Evolutionary conservation across 2,888 invertebrate genomes (phyloP).

Genomic region (Hypena proboscidalis): DNA sequence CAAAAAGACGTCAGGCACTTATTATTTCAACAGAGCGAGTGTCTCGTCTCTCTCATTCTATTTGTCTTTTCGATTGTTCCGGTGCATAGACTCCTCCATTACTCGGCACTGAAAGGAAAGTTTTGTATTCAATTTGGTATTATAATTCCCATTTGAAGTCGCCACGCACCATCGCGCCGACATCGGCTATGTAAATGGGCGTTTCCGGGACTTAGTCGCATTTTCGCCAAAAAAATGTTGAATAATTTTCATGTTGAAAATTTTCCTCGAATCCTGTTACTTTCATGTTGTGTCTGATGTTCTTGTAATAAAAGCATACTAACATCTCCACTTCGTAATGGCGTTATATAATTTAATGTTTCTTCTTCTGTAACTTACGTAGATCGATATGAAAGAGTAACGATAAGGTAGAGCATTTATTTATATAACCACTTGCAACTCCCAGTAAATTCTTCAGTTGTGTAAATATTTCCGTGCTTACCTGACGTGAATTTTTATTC

Average conservation of each 20-base stretch:
- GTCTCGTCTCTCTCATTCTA: slow-evolving; percentile 80
- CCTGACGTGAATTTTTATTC: slow-evolving; percentile 81
- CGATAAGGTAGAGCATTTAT: slow-evolving; percentile 52
- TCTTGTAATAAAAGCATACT: background rate
- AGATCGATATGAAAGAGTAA: slow-evolving; percentile 40
- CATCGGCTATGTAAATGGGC: slow-evolving; percentile 85
- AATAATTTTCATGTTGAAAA: slow-evolving; percentile 57
- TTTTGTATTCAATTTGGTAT: slow-evolving; percentile 87
- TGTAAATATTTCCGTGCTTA: slow-evolving; percentile 76
- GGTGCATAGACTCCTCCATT: slow-evolving; percentile 85
- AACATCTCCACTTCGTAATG: background rate
- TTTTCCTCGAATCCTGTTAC: slow-evolving; percentile 48
- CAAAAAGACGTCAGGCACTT: slow-evolving; percentile 83
- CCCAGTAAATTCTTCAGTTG: slow-evolving; percentile 63
- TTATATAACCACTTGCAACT: slow-evolving; percentile 60
- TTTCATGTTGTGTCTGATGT: slow-evolving; percentile 24
- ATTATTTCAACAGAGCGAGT: slow-evolving; percentile 82
- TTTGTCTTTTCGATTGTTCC: slow-evolving; percentile 85
- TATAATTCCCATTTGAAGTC: slow-evolving; percentile 86
- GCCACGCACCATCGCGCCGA: slow-evolving; percentile 84
- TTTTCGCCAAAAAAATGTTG: slow-evolving; percentile 72
- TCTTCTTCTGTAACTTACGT: slow-evolving; percentile 17
- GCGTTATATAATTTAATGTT: slow-evolving; percentile 5
- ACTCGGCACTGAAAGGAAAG: slow-evolving; percentile 86
- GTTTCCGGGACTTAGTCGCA: slow-evolving; percentile 80